These are phyloP conservation scores for Aradus depressus DNA, from an alignment of 2,888 invertebrate genomes.

Conservation along the genomic window DNA sequence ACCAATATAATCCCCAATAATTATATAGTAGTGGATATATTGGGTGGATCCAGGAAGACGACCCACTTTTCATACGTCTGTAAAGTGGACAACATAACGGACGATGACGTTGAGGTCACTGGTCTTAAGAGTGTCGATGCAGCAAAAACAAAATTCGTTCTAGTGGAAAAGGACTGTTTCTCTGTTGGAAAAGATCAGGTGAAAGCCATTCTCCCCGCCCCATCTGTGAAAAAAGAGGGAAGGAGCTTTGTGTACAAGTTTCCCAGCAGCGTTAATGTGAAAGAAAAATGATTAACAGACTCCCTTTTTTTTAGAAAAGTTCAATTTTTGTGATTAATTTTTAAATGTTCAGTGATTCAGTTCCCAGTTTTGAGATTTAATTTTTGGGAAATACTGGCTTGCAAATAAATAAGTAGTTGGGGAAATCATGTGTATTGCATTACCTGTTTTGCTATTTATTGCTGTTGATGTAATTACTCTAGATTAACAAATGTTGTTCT, in stretches of 20 bases:
- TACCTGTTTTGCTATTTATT: too few relatives aligned
- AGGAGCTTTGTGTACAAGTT: slow-evolving; percentile 1
- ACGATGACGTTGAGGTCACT: slow-evolving; percentile 3
- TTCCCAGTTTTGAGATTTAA: too few relatives aligned
- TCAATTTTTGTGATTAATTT: too few relatives aligned
- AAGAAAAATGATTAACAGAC: slow-evolving; percentile 4
- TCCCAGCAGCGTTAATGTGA: neutral
- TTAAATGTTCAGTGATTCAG: too few relatives aligned
- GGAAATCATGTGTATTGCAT: too few relatives aligned
- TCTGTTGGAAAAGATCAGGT: neutral
- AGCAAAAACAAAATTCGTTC: slow-evolving; percentile 3
- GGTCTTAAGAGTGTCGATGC: slow-evolving; percentile 7
- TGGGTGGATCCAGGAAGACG: neutral
- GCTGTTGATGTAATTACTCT: too few relatives aligned
- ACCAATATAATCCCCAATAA: neutral
- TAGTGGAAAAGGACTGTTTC: slow-evolving; percentile 6
- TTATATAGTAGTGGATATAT: slow-evolving; percentile 2
- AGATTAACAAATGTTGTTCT: too few relatives aligned
- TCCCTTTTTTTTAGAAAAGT: too few relatives aligned
- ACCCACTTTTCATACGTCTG: slow-evolving; percentile 2
- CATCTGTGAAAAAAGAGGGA: slow-evolving; percentile 1
- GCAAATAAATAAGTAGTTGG: too few relatives aligned
- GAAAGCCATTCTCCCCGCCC: slow-evolving; percentile 3
- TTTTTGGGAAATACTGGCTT: too few relatives aligned
- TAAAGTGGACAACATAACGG: neutral